Percentiles rank a stretch among this genome's conserved stretches.
Conservation (phyloP, 2,888 invertebrate genomes). For the Hedychridium roseum region DNA sequence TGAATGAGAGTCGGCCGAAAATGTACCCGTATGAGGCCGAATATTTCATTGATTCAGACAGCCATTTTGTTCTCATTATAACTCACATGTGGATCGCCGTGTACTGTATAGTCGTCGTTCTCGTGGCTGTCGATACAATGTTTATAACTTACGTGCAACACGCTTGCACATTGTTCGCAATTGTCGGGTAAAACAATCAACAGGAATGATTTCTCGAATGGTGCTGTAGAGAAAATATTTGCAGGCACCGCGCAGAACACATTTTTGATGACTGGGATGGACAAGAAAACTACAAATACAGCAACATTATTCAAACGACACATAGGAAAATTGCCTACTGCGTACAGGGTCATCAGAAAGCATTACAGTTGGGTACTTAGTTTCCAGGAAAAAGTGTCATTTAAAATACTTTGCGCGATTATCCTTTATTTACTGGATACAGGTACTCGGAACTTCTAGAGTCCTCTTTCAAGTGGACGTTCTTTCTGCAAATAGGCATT, state of each 20-base stretch:
- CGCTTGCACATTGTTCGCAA: slow-evolving; percentile 4
- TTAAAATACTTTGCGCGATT: background rate
- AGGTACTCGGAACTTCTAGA: background rate
- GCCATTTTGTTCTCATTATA: slow-evolving; percentile 2
- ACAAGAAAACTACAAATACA: background rate
- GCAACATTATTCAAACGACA: background rate
- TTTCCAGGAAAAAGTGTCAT: background rate
- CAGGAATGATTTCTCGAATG: background rate
- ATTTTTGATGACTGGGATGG: background rate
- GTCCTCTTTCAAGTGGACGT: background rate
- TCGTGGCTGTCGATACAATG: slow-evolving; percentile 4
- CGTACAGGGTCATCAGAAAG: background rate
- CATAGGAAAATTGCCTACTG: background rate
- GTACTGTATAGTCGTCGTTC: slow-evolving; percentile 1
- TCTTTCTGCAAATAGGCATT: slow-evolving; percentile 6
- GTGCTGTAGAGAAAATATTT: background rate
- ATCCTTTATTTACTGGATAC: background rate
- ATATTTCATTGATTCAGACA: slow-evolving; percentile 2
- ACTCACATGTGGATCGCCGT: slow-evolving; percentile 2
- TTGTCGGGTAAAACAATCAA: slow-evolving; percentile 7
- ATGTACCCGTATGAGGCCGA: slow-evolving; percentile 1
- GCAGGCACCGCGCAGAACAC: background rate
- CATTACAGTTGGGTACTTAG: background rate
- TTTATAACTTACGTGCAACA: slow-evolving; percentile 4
- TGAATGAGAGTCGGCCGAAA: background rate